Evolutionary conservation across 1,140 invertebrate genomes (phyloP).

Genomic region (Archivesica marissinica): DNA sequence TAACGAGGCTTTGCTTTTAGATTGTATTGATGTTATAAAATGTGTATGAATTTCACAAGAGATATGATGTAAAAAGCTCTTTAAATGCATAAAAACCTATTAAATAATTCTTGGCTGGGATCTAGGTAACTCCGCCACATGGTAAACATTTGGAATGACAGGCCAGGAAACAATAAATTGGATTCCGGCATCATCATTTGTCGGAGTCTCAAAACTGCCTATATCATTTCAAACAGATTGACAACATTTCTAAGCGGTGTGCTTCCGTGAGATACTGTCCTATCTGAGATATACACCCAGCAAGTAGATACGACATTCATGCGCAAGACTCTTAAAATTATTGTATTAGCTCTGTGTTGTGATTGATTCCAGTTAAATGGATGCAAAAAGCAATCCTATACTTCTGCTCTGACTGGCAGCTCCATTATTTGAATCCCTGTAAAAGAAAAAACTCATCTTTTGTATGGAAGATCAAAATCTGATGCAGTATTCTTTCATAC

Average conservation of each 20-base stretch:
- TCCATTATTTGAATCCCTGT: conserved; percentile 51
- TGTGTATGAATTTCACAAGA: conserved; percentile 8
- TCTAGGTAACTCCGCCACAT: neutral
- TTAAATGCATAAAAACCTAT: neutral
- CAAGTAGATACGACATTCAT: neutral
- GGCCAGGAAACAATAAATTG: conserved; percentile 24
- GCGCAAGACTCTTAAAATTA: neutral
- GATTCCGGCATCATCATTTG: conserved; percentile 25
- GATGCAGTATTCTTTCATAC: conserved; percentile 20
- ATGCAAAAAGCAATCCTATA: conserved; percentile 45
- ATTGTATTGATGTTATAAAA: neutral
- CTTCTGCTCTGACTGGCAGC: neutral
- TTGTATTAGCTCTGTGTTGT: conserved; percentile 23
- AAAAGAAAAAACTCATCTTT: neutral
- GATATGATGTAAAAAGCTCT: conserved; percentile 6
- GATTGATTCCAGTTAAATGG: conserved; percentile 31
- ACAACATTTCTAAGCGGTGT: neutral
- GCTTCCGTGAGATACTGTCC: neutral
- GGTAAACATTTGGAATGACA: conserved; percentile 21
- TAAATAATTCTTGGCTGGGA: neutral
- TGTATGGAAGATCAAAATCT: conserved; percentile 28
- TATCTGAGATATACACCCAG: neutral
- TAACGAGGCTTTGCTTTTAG: neutral
- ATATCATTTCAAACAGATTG: conserved; percentile 18
- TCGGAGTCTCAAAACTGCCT: conserved; percentile 26